Evolutionary conservation across 2,113 vertebrate species (phyloP).

Genomic region (Phylloscopus trochiloides): DNA sequence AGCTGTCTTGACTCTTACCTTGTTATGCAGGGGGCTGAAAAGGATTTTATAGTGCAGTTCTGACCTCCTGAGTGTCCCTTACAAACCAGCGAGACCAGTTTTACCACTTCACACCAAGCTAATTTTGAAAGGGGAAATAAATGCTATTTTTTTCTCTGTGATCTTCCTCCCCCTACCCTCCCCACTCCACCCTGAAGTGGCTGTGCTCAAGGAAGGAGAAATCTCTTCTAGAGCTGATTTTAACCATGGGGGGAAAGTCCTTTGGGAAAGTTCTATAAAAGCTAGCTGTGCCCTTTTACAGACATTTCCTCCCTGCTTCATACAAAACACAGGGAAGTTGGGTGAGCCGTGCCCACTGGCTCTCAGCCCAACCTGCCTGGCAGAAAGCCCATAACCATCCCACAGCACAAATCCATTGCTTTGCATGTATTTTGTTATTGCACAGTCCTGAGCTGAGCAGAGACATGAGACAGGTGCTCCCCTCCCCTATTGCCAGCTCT

Average conservation of each 20-base stretch:
- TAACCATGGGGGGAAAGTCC: not conserved
- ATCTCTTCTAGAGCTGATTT: not conserved
- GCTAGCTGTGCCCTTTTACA: not conserved
- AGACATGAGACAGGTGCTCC: not conserved
- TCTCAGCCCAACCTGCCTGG: not conserved
- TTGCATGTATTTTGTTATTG: slow-evolving; percentile 25
- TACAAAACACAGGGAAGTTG: not conserved
- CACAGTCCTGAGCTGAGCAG: not conserved
- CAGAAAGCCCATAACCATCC: not conserved
- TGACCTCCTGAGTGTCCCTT: slow-evolving; percentile 21
- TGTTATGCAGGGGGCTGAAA: not conserved
- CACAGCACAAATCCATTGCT: not conserved
- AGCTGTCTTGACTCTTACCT: not conserved
- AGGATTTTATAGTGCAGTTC: not conserved
- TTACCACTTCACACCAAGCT: not conserved
- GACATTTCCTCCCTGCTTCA: not conserved
- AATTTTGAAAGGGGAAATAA: not conserved
- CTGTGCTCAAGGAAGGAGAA: not conserved
- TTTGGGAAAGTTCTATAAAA: not conserved
- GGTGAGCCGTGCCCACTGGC: not conserved
- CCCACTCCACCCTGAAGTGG: not conserved
- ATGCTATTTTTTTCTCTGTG: not conserved
- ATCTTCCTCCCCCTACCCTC: not conserved
- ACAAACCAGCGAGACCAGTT: slow-evolving; percentile 54
- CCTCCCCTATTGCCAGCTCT: not conserved